Evolutionary conservation across 2,113 vertebrate species (phyloP), one percentile per base, ranked within the genome.

Genomic region (Thunnus thynnus): DNA sequence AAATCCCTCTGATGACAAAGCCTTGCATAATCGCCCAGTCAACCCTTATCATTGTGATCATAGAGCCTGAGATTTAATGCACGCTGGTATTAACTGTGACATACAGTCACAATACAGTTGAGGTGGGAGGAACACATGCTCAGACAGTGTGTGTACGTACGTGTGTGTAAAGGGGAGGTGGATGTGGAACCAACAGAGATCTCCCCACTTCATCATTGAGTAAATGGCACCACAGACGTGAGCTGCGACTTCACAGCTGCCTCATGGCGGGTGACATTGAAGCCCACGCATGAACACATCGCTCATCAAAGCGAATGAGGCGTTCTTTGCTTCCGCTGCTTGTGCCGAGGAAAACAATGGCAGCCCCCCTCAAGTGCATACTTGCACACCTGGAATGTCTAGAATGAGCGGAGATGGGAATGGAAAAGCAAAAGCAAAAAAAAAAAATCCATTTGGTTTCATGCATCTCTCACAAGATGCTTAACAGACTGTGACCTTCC

Each of bases 271-370:
- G 89, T 91, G 92, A 93, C 91, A 91, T 82, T 85, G 91, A 88
- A 87, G 86, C 91, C 93, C 88, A 91, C 89, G 90, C 93, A 80
- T 88, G 86, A 92, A 87, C 90, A 92, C 91, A 85, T 88, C 88
- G 85, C 91, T 93, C 92, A 92, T 93, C 92, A 93, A 91, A 94
- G 92, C 60, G 88, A 92, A 92, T 88, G 89, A 92, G 92, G 86
- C 87, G 88, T 85, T 80, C 79, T 69, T 77, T 47, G 84, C 86
- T 89, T 88, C 85, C 78, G 17, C 76, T 74, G 70, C 87, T 76
- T 56, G 78, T 84, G 89, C 66, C 0, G 84, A 60, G 83, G 44
- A 88, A 93, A 92, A 94, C 88, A 91, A 91, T 79, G 72, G 83
- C 83, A 75, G 25, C 82, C 58, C 44, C 63, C 77, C 69, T 76